A percentile compares a stretch with the other conserved stretches of the same genome.
phyloP scores from a whole-genome alignment of 2,888 invertebrate species.

The Onthophagus sagittarius region DNA sequence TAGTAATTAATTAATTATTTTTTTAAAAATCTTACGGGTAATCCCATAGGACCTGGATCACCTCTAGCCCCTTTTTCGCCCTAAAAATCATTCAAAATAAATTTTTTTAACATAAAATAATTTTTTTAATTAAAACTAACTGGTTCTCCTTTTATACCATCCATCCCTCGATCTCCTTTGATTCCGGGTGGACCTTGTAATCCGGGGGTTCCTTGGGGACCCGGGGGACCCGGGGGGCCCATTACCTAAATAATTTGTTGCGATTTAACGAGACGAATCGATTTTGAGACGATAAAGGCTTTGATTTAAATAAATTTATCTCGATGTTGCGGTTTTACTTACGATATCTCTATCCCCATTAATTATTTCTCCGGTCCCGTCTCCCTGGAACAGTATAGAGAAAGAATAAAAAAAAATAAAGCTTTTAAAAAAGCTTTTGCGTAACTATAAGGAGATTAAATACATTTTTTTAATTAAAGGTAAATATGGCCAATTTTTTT shows the following conservation, averaged over 20 bases:
- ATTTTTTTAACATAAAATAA: neutral
- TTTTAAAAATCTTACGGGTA: constrained; percentile 69
- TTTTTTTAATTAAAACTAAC: constrained; percentile 52
- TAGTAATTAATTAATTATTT: neutral
- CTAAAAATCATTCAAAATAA: constrained; percentile 49
- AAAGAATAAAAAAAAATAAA: constrained; percentile 42
- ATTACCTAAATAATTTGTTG: constrained; percentile 46
- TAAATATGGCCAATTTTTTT: no score
- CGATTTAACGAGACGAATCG: neutral
- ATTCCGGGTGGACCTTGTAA: constrained; percentile 82
- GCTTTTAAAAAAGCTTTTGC: constrained; percentile 17
- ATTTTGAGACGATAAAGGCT: no score
- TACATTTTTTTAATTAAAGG: neutral
- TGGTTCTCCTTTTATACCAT: constrained; percentile 77
- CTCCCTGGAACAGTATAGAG: constrained; percentile 64
- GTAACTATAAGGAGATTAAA: constrained; percentile 21
- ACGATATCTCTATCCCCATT: constrained; percentile 66
- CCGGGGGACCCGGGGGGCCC: constrained; percentile 75
- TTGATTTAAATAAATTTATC: neutral
- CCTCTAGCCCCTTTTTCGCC: constrained; percentile 79
- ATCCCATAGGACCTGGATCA: constrained; percentile 90
- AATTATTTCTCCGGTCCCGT: constrained; percentile 73
- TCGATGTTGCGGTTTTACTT: constrained; percentile 41
- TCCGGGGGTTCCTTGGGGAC: constrained; percentile 66
- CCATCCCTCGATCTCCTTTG: constrained; percentile 79